These are phyloP conservation scores for Pachyuromys duprasi DNA, from an alignment of 2,797 vertebrate genomes.

Conservation along the genomic window DNA sequence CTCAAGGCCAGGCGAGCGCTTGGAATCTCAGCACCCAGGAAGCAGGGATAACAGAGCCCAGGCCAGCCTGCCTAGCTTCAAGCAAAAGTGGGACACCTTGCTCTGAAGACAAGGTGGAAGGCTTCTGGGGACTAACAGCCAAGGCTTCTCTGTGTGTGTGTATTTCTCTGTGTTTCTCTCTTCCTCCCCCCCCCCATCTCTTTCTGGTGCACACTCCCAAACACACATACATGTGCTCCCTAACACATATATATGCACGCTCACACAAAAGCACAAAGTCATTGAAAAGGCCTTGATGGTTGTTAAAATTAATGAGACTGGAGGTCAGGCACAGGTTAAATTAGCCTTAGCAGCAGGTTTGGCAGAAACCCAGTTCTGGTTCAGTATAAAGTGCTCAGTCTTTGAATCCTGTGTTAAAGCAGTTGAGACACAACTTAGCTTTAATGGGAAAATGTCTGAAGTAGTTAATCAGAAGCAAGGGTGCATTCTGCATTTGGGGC, in stretches of 20 bases:
- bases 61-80: background rate
- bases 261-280: background rate
- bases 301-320: constrained; percentile 46
- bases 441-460: constrained; percentile 38
- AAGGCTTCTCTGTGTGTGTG: background rate
- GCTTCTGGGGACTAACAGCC: background rate
- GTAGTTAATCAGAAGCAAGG: constrained; percentile 41
- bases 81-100: background rate
- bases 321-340: constrained; percentile 53
- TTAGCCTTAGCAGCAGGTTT: constrained; percentile 34
- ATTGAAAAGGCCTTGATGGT: constrained; percentile 8
- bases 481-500: background rate
- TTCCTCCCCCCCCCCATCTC: too few relatives aligned
- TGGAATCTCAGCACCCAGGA: background rate
- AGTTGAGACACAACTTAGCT: background rate
- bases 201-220: background rate
- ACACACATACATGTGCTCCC: too few relatives aligned
- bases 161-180: background rate
- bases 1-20: background rate
- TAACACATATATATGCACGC: background rate
- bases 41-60: background rate
- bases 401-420: background rate
- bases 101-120: background rate
- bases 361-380: background rate
- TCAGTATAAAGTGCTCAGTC: constrained; percentile 5